A percentile compares a stretch with the other conserved stretches of the same genome.
Conservation (phyloP, 2,797 vertebrate genomes). For the Helicolenus hilgendorfi region DNA sequence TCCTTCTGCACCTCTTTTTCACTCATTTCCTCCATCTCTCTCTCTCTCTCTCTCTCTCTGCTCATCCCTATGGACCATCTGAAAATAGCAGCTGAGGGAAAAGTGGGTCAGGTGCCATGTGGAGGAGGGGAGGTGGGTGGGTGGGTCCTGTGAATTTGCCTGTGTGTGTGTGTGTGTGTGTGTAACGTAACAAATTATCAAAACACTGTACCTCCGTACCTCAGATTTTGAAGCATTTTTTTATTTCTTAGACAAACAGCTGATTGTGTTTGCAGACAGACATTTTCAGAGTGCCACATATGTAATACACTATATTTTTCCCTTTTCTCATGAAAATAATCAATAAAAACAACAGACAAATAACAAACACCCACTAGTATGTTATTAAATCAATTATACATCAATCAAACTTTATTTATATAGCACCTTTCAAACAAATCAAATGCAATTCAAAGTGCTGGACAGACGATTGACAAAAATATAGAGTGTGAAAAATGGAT, state of each 20-base stretch:
- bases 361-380: background rate
- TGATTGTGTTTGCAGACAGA: background rate
- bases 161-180: slow-evolving; percentile 20
- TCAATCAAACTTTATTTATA: no score
- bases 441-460: no score
- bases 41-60: slow-evolving; percentile 17
- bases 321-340: background rate
- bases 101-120: slow-evolving; percentile 88
- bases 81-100: slow-evolving; percentile 89
- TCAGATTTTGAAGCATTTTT: background rate
- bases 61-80: slow-evolving; percentile 81
- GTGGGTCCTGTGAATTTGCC: slow-evolving; percentile 15
- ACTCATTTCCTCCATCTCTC: slow-evolving; percentile 57
- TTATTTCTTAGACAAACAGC: background rate
- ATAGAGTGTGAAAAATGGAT: no score
- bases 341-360: background rate
- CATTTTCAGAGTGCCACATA: background rate
- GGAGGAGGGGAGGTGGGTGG: background rate
- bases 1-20: slow-evolving; percentile 62
- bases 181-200: slow-evolving; percentile 32
- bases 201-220: slow-evolving; percentile 3
- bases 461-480: no score
- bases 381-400: no score
- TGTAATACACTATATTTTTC: background rate
- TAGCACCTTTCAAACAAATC: no score